A percentile compares a stretch with the other conserved stretches of the same genome.
Conservation (phyloP, 2,888 invertebrate species). For the Helleia helle region DNA sequence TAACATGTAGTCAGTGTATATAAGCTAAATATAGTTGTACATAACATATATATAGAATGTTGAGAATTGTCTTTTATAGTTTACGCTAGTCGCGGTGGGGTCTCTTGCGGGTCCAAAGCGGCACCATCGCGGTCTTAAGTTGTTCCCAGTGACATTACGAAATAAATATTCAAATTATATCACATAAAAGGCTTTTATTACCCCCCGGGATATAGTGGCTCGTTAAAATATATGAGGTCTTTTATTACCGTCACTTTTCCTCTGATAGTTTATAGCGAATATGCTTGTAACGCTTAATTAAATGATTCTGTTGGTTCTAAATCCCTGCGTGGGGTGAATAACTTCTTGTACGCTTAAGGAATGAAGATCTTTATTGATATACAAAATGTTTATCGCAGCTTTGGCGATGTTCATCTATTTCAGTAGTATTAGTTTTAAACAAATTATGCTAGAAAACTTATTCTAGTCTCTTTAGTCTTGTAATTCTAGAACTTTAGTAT, state of each 20-base stretch:
- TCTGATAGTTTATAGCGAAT: background rate
- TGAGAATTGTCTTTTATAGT: conserved; percentile 66
- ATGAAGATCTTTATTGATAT: no score
- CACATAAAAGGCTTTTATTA: conserved; percentile 42
- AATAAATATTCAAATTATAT: conserved; percentile 72
- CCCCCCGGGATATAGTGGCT: conserved; percentile 4
- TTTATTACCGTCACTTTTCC: background rate
- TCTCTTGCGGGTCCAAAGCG: conserved; percentile 56
- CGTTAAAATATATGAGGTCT: conserved; percentile 8
- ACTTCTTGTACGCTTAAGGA: background rate
- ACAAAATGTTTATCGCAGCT: no score
- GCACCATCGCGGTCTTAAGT: conserved; percentile 49
- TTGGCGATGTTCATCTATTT: no score
- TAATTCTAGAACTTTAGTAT: no score
- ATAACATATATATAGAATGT: conserved; percentile 58
- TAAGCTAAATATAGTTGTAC: conserved; percentile 56
- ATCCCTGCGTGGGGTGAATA: conserved; percentile 2
- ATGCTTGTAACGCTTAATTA: background rate
- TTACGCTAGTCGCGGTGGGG: conserved; percentile 58
- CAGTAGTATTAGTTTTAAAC: no score
- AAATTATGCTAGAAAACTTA: no score
- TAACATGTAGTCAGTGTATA: conserved; percentile 63
- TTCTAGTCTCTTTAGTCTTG: no score
- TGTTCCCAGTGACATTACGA: conserved; percentile 69
- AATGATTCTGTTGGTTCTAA: background rate